Base-by-base conservation (phyloP, 2,797 vertebrate species). In the Emydoidea blandingii region DNA sequence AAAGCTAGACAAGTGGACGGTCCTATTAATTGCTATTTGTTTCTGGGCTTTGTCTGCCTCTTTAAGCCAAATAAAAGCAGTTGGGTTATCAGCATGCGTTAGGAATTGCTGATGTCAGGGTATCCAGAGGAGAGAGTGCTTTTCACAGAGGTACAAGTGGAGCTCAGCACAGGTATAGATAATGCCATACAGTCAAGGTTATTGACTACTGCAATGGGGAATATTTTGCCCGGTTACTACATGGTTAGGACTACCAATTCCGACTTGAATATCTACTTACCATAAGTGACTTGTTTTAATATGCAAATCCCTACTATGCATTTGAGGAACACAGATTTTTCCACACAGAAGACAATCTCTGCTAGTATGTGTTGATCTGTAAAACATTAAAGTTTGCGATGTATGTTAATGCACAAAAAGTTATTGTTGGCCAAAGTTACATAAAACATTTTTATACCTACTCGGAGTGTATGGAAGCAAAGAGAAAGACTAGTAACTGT, bases 261-360 rank as follows among this genome's bases (percentile, higher is more conserved):
- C 50, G 6, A 0, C 52, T 62, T 65, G 74, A 18, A 1, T 53
- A 2, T 57, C 85, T 56, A 16, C 8, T 59, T 50, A 34, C 29
- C 11, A 10, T 21, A 21, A 0, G 0, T n/a, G 27, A 19, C 6
- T 0, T 23, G 1, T 44, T 62, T 79, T 56, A 12, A 54, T 3
- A 0, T 41, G 54, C 57, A 93, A 29, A n/a, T 87, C 23, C 34
- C 21, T 0, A 0, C 3, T 5, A 0, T 10, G 3, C 59, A 49
- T 15, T 34, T n/a, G 5, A 1, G 81, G 65, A 83, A 19, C 78
- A n/a, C 0, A 3, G 23, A 23, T 49, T 56, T 78, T 37, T 23
- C 34, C n/a, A 79, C 19, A 62, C 23, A 59, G 81, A 84, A 49
- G 37, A 29, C 59, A 25, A 11, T 41, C 68, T 72, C 68, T 41